Conservation (phyloP, 2,888 invertebrate species). For the Drosophila neoperkinsi region DNA sequence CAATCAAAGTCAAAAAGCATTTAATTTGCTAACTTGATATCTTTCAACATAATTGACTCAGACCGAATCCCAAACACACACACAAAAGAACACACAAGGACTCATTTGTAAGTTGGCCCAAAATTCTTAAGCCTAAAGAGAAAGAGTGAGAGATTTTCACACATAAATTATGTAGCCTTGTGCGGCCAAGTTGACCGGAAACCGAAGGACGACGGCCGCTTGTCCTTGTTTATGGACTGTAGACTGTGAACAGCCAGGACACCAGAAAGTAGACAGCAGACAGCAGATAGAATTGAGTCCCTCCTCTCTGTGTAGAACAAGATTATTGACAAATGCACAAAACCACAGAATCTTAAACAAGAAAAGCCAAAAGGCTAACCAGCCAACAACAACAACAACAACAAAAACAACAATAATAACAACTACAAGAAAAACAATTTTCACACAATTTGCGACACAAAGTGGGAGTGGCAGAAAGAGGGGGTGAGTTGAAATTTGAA, state of each 20-base stretch:
- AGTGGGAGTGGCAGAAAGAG: background rate
- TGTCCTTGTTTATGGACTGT: background rate
- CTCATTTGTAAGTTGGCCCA: constrained; percentile 40
- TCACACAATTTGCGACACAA: constrained; percentile 65
- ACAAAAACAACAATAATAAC: constrained; percentile 32
- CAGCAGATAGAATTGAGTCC: background rate
- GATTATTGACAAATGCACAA: constrained; percentile 77
- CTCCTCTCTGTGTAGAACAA: constrained; percentile 66
- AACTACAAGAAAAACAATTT: constrained; percentile 73
- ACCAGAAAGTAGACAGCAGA: background rate
- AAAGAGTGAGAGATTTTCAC: constrained; percentile 57
- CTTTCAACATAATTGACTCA: constrained; percentile 68
- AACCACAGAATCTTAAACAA: constrained; percentile 78
- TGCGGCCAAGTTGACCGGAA: constrained; percentile 3
- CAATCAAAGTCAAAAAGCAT: constrained; percentile 55
- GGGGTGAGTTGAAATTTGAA: constrained; percentile 3
- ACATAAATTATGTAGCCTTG: constrained; percentile 66
- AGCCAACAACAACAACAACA: constrained; percentile 36
- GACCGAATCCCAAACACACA: background rate
- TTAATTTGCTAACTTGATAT: constrained; percentile 70
- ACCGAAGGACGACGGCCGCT: background rate
- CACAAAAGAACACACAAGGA: constrained; percentile 1
- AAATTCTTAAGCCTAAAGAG: constrained; percentile 70
- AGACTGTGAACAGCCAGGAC: background rate
- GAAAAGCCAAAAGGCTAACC: constrained; percentile 43